phyloP scores from a whole-genome alignment of 2,113 vertebrate genomes.

The Gorsachius goisagi region DNA sequence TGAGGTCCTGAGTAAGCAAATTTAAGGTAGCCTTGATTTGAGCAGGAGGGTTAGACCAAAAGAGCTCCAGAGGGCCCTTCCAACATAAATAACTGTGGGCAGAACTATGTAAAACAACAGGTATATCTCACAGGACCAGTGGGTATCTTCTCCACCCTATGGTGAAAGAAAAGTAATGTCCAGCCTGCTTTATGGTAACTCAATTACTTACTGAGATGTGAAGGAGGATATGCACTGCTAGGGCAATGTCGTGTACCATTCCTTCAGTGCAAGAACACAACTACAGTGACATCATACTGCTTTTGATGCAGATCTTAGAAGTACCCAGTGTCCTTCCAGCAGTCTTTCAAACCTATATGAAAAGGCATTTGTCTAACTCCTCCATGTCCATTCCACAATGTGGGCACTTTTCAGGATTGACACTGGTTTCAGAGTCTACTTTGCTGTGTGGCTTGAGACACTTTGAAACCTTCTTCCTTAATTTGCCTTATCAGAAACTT shows the following conservation, averaged over 20 bases:
- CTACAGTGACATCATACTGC: neutral
- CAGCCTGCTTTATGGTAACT: neutral
- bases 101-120: neutral
- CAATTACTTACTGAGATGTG: neutral
- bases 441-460: neutral
- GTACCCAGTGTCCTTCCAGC: neutral
- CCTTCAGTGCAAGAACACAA: neutral
- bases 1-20: neutral
- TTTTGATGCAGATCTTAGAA: neutral
- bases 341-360: neutral
- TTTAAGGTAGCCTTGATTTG: neutral
- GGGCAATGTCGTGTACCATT: neutral
- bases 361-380: neutral
- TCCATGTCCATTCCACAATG: neutral
- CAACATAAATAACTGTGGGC: neutral
- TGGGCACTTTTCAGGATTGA: neutral
- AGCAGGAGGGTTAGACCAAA: neutral
- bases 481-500: neutral
- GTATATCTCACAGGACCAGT: neutral
- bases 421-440: neutral
- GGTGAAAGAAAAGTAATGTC: neutral
- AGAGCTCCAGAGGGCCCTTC: neutral
- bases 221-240: neutral
- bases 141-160: neutral
- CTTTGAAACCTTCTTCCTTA: neutral